Percentiles rank a stretch among this genome's conserved stretches.
phyloP scores from a whole-genome alignment of 1,140 invertebrate species.

The Thalassaphorura encarpata region DNA sequence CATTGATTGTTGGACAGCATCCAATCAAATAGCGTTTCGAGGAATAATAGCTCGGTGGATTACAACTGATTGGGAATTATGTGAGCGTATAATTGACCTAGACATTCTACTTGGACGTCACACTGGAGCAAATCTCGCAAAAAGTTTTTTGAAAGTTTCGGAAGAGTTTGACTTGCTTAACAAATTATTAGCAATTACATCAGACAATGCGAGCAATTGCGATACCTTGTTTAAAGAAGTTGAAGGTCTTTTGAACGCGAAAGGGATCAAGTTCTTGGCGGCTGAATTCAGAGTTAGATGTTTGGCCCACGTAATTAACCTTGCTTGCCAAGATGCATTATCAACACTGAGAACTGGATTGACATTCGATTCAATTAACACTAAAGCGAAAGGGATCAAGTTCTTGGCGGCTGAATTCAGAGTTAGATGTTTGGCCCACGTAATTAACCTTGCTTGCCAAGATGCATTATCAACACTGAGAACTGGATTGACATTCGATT shows the following conservation, averaged over 20 bases:
- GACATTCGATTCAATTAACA: background rate
- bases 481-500: no score
- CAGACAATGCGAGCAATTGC: slow-evolving; percentile 2
- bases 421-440: no score
- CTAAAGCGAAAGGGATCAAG: background rate
- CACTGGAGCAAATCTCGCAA: background rate
- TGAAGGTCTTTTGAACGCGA: background rate
- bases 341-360: background rate
- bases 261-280: background rate
- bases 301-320: slow-evolving; percentile 6
- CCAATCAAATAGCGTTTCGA: background rate
- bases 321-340: background rate
- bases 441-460: no score
- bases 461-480: no score
- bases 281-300: slow-evolving; percentile 2
- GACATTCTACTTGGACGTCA: background rate
- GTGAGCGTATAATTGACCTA: background rate
- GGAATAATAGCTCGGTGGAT: background rate
- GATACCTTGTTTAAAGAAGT: background rate
- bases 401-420: no score
- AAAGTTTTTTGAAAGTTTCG: background rate
- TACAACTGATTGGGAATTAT: background rate
- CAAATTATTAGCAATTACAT: background rate
- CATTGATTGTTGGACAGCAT: slow-evolving; percentile 9
- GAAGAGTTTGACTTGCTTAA: background rate